Percentiles rank a stretch among this genome's conserved stretches.
phyloP scores from a whole-genome alignment of 2,888 invertebrate genomes.

The Formica aserva region DNA sequence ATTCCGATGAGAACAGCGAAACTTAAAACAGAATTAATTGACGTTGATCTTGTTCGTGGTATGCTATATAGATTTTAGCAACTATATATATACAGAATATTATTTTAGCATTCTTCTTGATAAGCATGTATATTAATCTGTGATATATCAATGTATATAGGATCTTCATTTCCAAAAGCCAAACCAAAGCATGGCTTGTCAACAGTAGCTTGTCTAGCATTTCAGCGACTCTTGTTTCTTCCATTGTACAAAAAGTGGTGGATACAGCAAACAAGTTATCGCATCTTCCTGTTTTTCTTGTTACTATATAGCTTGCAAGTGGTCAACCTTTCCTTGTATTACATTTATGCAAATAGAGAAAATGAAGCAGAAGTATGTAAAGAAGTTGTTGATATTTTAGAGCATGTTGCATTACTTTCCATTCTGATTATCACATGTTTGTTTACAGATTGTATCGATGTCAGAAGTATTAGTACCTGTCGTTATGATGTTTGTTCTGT shows the following conservation, averaged over 20 bases:
- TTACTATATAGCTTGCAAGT: constrained; percentile 93
- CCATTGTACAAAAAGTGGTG: constrained; percentile 96
- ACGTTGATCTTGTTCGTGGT: constrained; percentile 98
- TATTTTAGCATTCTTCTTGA: constrained; percentile 18
- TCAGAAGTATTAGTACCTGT: constrained; percentile 91
- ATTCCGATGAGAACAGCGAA: constrained; percentile 92
- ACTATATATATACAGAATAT: not conserved
- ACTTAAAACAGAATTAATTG: constrained; percentile 96
- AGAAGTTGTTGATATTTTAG: constrained; percentile 22
- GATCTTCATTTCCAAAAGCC: constrained; percentile 97
- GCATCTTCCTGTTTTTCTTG: constrained; percentile 91
- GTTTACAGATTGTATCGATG: constrained; percentile 87
- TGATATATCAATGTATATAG: constrained; percentile 86
- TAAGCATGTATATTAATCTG: constrained; percentile 7
- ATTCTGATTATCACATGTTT: constrained; percentile 44
- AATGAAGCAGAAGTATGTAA: constrained; percentile 87
- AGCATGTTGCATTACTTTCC: not conserved
- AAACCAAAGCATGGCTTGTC: constrained; percentile 97
- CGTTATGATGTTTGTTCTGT: constrained; percentile 91
- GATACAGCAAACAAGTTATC: constrained; percentile 94
- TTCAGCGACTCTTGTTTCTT: constrained; percentile 93
- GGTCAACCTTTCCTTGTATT: constrained; percentile 88
- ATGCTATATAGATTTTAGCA: constrained; percentile 62
- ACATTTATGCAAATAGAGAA: constrained; percentile 79
- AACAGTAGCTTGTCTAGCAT: constrained; percentile 93